Percentiles rank a stretch among this genome's conserved stretches.
These are phyloP conservation scores for Remorina albescens DNA, from an alignment of 2,797 vertebrate species.

Conservation along the genomic window DNA sequence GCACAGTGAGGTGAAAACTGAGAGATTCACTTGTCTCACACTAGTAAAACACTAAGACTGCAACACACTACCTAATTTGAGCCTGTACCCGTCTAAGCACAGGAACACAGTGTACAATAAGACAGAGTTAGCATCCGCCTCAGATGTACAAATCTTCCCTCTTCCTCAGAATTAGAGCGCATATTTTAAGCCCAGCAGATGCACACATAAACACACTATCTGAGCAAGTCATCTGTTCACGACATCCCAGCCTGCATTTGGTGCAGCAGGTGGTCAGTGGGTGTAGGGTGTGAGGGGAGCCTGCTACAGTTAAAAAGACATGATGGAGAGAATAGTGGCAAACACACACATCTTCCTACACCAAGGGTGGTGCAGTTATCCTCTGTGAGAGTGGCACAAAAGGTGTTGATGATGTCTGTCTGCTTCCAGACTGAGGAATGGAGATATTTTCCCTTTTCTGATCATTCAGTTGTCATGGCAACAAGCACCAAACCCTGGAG, in stretches of 20 bases:
- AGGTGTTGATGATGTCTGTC: constrained; percentile 32
- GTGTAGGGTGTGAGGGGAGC: constrained; percentile 22
- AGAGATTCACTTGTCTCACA: constrained; percentile 46
- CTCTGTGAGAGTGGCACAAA: constrained; percentile 31
- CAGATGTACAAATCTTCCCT: neutral
- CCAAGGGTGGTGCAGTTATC: neutral
- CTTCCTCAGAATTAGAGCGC: neutral
- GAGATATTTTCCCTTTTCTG: constrained; percentile 20
- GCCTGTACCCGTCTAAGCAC: neutral
- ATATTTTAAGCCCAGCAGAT: constrained; percentile 30
- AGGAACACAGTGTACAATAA: constrained; percentile 37
- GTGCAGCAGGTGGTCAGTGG: constrained; percentile 70
- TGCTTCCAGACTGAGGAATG: constrained; percentile 14
- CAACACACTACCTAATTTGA: constrained; percentile 12
- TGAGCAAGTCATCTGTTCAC: constrained; percentile 51
- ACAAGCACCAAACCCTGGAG: constrained; percentile 35
- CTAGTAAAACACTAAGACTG: constrained; percentile 19
- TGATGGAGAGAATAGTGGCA: constrained; percentile 15
- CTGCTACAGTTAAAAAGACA: neutral
- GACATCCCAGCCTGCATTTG: constrained; percentile 55
- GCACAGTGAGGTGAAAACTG: constrained; percentile 48
- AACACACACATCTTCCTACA: constrained; percentile 3
- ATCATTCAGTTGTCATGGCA: constrained; percentile 61
- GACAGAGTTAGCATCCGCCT: neutral
- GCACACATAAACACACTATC: constrained; percentile 3